These are phyloP conservation scores for Pycnonotus jocosus DNA, from an alignment of 2,113 vertebrate genomes.

Conservation along the genomic window DNA sequence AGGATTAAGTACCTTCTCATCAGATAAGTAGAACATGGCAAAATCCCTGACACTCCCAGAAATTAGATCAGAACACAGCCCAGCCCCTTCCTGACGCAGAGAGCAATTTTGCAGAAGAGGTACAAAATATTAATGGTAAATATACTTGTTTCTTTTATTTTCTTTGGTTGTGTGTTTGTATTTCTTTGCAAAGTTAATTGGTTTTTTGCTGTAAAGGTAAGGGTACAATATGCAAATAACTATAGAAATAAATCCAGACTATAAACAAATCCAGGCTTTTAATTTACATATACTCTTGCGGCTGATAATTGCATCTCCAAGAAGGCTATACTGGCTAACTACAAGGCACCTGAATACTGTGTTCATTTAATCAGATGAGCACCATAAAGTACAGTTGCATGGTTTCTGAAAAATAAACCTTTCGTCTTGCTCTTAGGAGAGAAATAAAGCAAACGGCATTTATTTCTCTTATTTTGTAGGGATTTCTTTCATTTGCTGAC, in stretches of 20 bases:
- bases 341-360: neutral
- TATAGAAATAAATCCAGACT: neutral
- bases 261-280: neutral
- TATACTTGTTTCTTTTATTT: neutral
- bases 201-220: neutral
- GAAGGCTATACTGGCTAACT: neutral
- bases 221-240: neutral
- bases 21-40: constrained; percentile 65
- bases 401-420: neutral
- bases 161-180: neutral
- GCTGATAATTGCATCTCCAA: neutral
- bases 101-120: constrained; percentile 42
- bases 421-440: neutral
- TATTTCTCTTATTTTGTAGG: neutral
- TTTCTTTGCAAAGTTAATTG: neutral
- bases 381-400: neutral
- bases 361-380: neutral
- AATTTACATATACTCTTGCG: neutral
- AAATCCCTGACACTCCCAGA: constrained; percentile 60
- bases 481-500: neutral
- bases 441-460: neutral
- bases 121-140: constrained; percentile 63
- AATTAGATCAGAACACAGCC: constrained; percentile 60
- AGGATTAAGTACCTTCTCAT: constrained; percentile 77
- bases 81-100: constrained; percentile 18